Percentiles rank a stretch among this genome's conserved stretches.
Evolutionary conservation across 1,140 invertebrate genomes (phyloP).

Genomic region (Aphis craccivora): DNA sequence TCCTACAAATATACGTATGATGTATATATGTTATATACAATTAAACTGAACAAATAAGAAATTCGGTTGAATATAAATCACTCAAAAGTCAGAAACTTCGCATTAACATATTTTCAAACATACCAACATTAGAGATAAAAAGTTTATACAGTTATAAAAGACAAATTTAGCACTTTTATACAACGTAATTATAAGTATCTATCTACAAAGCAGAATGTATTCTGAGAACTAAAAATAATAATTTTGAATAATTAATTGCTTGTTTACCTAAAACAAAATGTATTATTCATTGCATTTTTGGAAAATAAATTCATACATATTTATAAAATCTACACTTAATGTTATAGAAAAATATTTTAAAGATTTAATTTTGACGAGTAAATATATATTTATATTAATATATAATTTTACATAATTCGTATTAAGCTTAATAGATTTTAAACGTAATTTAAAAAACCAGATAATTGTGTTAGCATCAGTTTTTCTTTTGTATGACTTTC

Average conservation of each 20-base stretch:
- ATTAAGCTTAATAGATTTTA: background rate
- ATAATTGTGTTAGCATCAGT: background rate
- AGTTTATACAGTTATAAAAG: background rate
- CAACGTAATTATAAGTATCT: background rate
- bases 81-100: background rate
- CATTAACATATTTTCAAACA: conserved; percentile 6
- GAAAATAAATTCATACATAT: conserved; percentile 4
- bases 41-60: conserved; percentile 2
- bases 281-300: conserved; percentile 17
- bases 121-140: background rate
- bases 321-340: background rate
- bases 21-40: background rate
- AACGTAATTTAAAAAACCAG: background rate
- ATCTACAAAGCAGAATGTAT: background rate
- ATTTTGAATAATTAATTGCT: conserved; percentile 20
- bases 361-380: background rate
- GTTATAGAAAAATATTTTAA: background rate
- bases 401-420: too few relatives aligned
- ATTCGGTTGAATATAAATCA: conserved; percentile 1
- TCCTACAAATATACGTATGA: background rate
- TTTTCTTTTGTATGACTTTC: conserved; percentile 15
- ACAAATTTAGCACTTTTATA: background rate
- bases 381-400: too few relatives aligned
- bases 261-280: background rate
- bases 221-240: background rate